phyloP scores from a whole-genome alignment of 2,797 vertebrate genomes.

The Synaphobranchus kaupii region DNA sequence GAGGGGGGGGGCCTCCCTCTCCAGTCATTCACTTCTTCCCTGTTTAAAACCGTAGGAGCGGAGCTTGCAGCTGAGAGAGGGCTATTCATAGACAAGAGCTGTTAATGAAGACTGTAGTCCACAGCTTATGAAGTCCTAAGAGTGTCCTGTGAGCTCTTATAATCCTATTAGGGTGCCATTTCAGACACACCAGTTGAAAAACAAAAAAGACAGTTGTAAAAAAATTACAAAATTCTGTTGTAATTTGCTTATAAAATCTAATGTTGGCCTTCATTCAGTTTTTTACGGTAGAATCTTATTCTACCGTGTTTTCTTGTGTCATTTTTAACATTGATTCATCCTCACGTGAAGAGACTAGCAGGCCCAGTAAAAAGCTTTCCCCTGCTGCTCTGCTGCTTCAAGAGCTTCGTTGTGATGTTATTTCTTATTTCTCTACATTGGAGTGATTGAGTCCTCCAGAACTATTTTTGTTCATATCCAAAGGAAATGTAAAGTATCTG shows the following conservation, averaged over 20 bases:
- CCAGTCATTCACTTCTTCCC: background rate
- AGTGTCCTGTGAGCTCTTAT: background rate
- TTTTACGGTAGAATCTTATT: background rate
- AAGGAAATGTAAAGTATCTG: background rate
- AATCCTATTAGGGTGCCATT: background rate
- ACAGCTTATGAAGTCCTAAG: background rate
- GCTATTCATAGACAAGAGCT: conserved; percentile 9
- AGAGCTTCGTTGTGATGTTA: background rate
- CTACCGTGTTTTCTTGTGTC: too few relatives aligned
- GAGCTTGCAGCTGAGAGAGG: background rate
- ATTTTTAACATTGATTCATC: too few relatives aligned
- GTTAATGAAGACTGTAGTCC: background rate
- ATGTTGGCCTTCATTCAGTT: background rate
- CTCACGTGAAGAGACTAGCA: too few relatives aligned
- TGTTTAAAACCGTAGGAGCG: background rate
- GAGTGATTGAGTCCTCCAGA: background rate
- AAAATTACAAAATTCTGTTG: too few relatives aligned
- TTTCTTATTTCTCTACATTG: background rate
- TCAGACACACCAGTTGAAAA: background rate
- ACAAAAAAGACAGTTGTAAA: background rate
- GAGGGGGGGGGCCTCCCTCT: background rate
- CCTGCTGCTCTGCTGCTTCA: background rate
- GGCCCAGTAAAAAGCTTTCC: background rate
- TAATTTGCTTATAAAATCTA: background rate
- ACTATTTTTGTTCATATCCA: background rate